phyloP scores from a whole-genome alignment of 2,888 invertebrate species.

The Gastrophysa polygoni region DNA sequence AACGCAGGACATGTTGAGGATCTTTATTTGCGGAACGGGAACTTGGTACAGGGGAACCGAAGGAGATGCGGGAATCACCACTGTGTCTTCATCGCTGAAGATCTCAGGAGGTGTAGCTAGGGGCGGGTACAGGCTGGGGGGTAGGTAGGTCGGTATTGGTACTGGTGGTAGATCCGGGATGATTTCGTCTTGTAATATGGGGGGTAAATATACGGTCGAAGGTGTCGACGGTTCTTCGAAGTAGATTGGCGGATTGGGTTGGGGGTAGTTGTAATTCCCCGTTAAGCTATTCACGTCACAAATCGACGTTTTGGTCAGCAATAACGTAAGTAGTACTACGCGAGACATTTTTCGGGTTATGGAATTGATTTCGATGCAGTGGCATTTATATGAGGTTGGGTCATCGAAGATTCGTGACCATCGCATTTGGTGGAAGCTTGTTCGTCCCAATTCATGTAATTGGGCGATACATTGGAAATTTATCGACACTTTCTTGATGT shows the following conservation, averaged over 20 bases:
- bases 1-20: constrained; percentile 54
- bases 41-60: constrained; percentile 39
- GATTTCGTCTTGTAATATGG: constrained; percentile 37
- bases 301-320: not conserved
- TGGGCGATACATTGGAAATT: constrained; percentile 12
- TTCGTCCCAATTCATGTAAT: constrained; percentile 34
- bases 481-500: constrained; percentile 21
- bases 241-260: constrained; percentile 43
- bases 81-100: constrained; percentile 39
- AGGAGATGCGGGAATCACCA: constrained; percentile 37
- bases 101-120: constrained; percentile 29
- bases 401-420: constrained; percentile 34
- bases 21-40: constrained; percentile 38
- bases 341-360: constrained; percentile 9
- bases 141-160: constrained; percentile 39
- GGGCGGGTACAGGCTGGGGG: constrained; percentile 41
- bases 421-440: constrained; percentile 20
- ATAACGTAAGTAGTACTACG: not conserved
- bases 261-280: constrained; percentile 45
- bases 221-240: constrained; percentile 44
- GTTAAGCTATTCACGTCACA: constrained; percentile 19
- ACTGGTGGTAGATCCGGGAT: constrained; percentile 25
- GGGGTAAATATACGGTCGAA: constrained; percentile 42
- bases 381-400: constrained; percentile 33
- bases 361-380: constrained; percentile 4